A percentile compares a stretch with the other conserved stretches of the same genome.
phyloP scores from a whole-genome alignment of 2,888 invertebrate genomes.

The Drosophila subquinaria region DNA sequence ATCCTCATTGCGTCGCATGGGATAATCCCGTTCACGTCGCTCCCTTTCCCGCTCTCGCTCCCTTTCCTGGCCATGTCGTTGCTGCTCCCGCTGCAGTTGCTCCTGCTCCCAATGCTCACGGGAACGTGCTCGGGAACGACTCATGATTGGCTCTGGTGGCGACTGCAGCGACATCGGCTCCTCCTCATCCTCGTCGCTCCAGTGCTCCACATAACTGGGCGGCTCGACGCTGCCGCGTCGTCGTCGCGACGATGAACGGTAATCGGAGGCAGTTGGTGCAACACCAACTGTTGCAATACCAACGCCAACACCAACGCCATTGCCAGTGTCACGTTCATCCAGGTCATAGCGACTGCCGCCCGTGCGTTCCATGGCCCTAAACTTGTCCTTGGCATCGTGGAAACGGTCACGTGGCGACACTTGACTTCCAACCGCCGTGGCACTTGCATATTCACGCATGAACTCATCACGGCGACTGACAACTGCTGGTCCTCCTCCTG shows the following conservation, averaged over 20 bases:
- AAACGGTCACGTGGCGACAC: slow-evolving; percentile 92
- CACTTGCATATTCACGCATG: slow-evolving; percentile 26
- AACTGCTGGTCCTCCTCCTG: neutral
- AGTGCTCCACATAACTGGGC: slow-evolving; percentile 76
- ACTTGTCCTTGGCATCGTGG: slow-evolving; percentile 94
- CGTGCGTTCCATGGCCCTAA: slow-evolving; percentile 89
- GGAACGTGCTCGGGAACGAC: slow-evolving; percentile 72
- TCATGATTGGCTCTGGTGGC: slow-evolving; percentile 35
- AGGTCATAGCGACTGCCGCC: slow-evolving; percentile 84
- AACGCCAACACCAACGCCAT: slow-evolving; percentile 24
- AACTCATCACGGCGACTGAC: slow-evolving; percentile 28
- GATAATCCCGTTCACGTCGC: slow-evolving; percentile 63
- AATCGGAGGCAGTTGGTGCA: slow-evolving; percentile 21
- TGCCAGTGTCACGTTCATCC: slow-evolving; percentile 86
- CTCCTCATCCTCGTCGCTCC: slow-evolving; percentile 83
- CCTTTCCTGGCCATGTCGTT: slow-evolving; percentile 36
- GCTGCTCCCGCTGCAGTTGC: slow-evolving; percentile 41
- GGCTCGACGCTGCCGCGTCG: slow-evolving; percentile 77
- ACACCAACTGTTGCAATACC: slow-evolving; percentile 5
- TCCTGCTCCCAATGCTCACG: slow-evolving; percentile 61
- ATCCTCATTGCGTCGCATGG: slow-evolving; percentile 48
- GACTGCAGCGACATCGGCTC: slow-evolving; percentile 18
- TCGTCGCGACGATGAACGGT: slow-evolving; percentile 66
- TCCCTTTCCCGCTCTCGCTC: slow-evolving; percentile 61
- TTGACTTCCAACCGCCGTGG: slow-evolving; percentile 25